phyloP scores from a whole-genome alignment of 2,797 vertebrate species.

The Enteromius afrohamiltoni region DNA sequence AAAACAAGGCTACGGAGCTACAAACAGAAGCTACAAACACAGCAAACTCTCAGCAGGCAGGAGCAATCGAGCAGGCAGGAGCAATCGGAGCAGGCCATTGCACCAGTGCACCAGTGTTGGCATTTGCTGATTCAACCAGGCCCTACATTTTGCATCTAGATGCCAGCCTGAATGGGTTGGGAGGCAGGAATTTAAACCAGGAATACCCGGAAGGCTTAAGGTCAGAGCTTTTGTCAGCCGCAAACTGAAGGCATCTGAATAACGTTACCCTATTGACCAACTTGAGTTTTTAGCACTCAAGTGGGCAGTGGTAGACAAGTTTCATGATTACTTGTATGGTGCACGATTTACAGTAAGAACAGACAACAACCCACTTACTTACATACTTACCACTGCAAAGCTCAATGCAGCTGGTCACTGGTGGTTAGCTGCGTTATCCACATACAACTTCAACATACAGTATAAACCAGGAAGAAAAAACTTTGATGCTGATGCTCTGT shows the following conservation, averaged over 20 bases:
- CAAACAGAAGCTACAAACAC: too few species aligned
- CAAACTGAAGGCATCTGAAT: background rate
- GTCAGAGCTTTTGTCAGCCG: background rate
- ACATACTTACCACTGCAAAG: background rate
- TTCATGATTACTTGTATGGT: too few species aligned
- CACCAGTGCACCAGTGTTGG: too few species aligned
- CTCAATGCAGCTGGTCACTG: background rate
- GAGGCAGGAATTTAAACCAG: background rate
- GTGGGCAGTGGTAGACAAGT: conserved; percentile 1
- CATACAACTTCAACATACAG: background rate
- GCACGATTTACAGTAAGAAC: too few species aligned
- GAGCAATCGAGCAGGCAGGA: too few species aligned
- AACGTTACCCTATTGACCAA: background rate
- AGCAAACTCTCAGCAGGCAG: too few species aligned
- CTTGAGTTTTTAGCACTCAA: background rate
- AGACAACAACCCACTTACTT: background rate
- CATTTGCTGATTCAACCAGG: too few species aligned
- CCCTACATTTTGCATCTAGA: too few species aligned
- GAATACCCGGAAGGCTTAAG: background rate
- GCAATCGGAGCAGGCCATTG: background rate
- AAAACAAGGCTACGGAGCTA: too few species aligned
- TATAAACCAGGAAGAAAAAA: background rate
- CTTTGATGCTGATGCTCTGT: conserved; percentile 4
- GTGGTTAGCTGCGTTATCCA: background rate
- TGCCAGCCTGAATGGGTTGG: background rate